A percentile compares a stretch with the other conserved stretches of the same genome.
phyloP scores from a whole-genome alignment of 1,140 invertebrate genomes.

The Vanessa atalanta region DNA sequence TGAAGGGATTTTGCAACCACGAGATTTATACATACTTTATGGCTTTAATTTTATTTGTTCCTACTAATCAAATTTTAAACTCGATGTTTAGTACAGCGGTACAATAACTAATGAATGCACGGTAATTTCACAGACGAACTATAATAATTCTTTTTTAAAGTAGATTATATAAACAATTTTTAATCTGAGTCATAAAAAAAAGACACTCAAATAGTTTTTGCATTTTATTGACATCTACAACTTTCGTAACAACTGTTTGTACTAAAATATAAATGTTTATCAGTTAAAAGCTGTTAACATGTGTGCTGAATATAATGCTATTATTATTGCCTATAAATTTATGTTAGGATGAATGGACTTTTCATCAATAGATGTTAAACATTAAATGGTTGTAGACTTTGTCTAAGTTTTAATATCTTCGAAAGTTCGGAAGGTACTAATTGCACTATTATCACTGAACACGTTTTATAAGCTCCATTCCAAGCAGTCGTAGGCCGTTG shows the following conservation, averaged over 20 bases:
- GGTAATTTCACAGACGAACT: too few species aligned
- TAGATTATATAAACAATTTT: too few species aligned
- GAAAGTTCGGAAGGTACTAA: conserved; percentile 43
- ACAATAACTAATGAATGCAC: too few species aligned
- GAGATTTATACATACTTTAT: too few species aligned
- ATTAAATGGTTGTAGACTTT: conserved; percentile 47
- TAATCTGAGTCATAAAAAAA: not conserved
- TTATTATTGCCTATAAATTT: conserved; percentile 60
- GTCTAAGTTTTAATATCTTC: conserved; percentile 43
- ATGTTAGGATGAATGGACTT: conserved; percentile 66
- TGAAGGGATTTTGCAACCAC: too few species aligned
- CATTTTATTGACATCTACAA: conserved; percentile 79
- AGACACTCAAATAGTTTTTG: conserved; percentile 12
- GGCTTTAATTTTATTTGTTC: too few species aligned
- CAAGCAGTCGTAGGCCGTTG: conserved; percentile 37
- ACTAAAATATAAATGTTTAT: conserved; percentile 80
- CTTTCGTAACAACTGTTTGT: conserved; percentile 78
- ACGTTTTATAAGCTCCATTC: conserved; percentile 50
- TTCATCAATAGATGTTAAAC: conserved; percentile 48
- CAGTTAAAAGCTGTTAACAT: conserved; percentile 77
- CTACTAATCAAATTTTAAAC: too few species aligned
- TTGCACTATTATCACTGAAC: conserved; percentile 52
- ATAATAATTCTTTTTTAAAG: too few species aligned
- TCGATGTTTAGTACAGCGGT: too few species aligned
- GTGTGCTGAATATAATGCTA: conserved; percentile 63